A percentile compares a stretch with the other conserved stretches of the same genome.
These are phyloP conservation scores for Thalassaphorura encarpata DNA, from an alignment of 1,140 invertebrate genomes.

Conservation along the genomic window DNA sequence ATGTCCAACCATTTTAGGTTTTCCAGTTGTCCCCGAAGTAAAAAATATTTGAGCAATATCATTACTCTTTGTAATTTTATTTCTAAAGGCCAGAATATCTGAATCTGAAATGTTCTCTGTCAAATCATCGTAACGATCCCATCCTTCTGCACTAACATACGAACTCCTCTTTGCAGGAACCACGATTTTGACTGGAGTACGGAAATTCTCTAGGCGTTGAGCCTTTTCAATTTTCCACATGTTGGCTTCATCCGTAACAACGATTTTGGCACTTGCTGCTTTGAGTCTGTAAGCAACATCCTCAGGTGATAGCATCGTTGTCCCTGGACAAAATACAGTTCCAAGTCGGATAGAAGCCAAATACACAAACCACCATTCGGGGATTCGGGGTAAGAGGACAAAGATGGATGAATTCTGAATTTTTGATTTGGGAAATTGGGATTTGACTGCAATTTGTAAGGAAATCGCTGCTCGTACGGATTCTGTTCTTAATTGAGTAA, in stretches of 20 bases:
- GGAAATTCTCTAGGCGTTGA: constrained; percentile 4
- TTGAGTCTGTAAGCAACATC: constrained; percentile 35
- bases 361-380: constrained; percentile 29
- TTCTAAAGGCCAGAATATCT: constrained; percentile 18
- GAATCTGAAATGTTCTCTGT: not conserved
- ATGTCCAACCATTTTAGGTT: constrained; percentile 45
- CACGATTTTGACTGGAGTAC: not conserved
- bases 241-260: constrained; percentile 33
- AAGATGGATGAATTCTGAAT: not conserved
- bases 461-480: constrained; percentile 15
- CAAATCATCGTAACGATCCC: constrained; percentile 21
- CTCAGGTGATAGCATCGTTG: constrained; percentile 27
- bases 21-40: constrained; percentile 45
- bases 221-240: constrained; percentile 33
- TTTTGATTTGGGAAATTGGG: not conserved
- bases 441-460: not conserved
- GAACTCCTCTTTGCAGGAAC: no score
- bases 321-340: constrained; percentile 33
- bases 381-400: constrained; percentile 13
- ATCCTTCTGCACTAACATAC: constrained; percentile 6
- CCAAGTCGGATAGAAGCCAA: constrained; percentile 22
- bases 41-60: constrained; percentile 42
- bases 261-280: constrained; percentile 27
- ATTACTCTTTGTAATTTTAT: constrained; percentile 35
- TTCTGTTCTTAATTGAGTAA: constrained; percentile 13